Percentiles rank a stretch among this genome's conserved stretches.
Conservation (phyloP, 1,140 invertebrate species). For the Halyomorpha halys region DNA sequence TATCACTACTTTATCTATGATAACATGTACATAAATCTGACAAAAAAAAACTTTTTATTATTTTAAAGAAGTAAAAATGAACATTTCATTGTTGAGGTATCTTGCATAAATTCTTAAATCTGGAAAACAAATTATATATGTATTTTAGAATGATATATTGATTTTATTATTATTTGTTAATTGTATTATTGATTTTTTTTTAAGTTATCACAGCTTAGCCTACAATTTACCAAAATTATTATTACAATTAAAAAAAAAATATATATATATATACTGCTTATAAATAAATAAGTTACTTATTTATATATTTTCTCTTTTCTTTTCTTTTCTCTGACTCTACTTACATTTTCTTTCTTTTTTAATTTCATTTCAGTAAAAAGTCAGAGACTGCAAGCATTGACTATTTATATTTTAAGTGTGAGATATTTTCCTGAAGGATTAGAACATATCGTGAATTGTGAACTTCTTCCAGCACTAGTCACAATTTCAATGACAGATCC, state of each 20-base stretch:
- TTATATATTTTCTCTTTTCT: not conserved
- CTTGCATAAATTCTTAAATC: too few relatives aligned
- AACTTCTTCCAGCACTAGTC: conserved; percentile 42
- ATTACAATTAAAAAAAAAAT: too few relatives aligned
- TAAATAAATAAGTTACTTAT: not conserved
- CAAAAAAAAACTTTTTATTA: too few relatives aligned
- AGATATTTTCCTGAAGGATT: conserved; percentile 47
- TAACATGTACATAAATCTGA: too few relatives aligned
- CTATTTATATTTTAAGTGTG: conserved; percentile 47
- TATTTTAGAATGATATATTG: too few relatives aligned
- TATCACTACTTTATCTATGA: too few relatives aligned
- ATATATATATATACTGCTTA: too few relatives aligned
- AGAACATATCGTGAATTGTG: conserved; percentile 46
- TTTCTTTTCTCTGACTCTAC: too few relatives aligned
- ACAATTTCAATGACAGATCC: conserved; percentile 27
- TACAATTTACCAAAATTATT: too few relatives aligned
- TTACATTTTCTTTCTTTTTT: not conserved
- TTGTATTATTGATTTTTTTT: not conserved
- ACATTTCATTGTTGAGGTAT: too few relatives aligned
- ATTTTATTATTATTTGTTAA: conserved; percentile 1
- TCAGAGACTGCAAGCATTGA: conserved; percentile 39
- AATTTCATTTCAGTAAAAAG: conserved; percentile 33
- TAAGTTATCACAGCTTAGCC: not conserved
- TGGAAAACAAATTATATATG: too few relatives aligned
- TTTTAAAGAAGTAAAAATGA: too few relatives aligned